phyloP scores from a whole-genome alignment of 2,888 invertebrate species.

The Melitaea athalia region DNA sequence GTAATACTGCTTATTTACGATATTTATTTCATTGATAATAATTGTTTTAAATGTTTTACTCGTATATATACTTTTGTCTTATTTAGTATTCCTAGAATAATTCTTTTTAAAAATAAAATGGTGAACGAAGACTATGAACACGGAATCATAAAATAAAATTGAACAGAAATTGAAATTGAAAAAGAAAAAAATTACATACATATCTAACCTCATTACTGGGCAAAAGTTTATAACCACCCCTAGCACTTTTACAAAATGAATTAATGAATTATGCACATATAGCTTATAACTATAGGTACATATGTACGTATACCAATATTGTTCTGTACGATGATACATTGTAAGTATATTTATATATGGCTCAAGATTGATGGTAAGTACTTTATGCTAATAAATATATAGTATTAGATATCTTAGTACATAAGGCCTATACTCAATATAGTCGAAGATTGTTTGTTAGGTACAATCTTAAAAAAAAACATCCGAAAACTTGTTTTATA shows the following conservation, averaged over 20 bases:
- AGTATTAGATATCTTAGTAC: neutral
- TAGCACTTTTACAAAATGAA: neutral
- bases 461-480: neutral
- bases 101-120: neutral
- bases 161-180: neutral
- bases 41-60: no score
- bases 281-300: no score
- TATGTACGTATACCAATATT: conserved; percentile 14
- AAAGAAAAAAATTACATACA: neutral
- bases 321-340: conserved; percentile 10
- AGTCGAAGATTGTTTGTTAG: neutral
- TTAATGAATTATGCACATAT: neutral
- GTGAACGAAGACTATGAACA: neutral
- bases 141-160: neutral
- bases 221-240: neutral
- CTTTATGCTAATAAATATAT: conserved; percentile 16
- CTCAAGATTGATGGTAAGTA: conserved; percentile 24
- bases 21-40: neutral
- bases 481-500: neutral
- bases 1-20: neutral
- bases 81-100: neutral
- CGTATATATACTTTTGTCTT: no score
- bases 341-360: conserved; percentile 10
- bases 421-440: neutral
- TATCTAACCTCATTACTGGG: conserved; percentile 1